Percentiles rank a stretch among this genome's conserved stretches.
Conservation (phyloP, 2,797 vertebrate species). For the Catamblyrhynchus diadema region DNA sequence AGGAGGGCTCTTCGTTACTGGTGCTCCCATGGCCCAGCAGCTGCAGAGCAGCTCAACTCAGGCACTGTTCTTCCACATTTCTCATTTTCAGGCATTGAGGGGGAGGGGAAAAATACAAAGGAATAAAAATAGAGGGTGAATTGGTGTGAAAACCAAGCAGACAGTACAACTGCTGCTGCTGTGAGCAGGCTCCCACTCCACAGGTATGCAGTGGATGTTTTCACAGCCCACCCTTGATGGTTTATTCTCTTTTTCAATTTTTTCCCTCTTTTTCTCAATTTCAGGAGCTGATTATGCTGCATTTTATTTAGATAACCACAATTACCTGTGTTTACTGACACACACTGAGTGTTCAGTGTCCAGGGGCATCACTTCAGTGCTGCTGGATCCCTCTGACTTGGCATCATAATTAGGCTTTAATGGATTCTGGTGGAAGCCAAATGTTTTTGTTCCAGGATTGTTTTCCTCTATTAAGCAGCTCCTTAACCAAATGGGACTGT, state of each 20-base stretch:
- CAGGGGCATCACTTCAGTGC: background rate
- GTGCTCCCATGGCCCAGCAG: background rate
- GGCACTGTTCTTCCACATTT: background rate
- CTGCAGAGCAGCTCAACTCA: background rate
- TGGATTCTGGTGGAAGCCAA: constrained; percentile 45
- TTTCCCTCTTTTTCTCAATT: background rate
- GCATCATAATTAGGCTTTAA: constrained; percentile 33
- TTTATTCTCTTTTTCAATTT: background rate
- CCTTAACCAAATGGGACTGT: background rate
- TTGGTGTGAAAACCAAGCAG: background rate
- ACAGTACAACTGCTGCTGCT: background rate
- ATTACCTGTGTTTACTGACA: constrained; percentile 22
- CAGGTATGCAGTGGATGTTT: background rate
- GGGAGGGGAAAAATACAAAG: background rate
- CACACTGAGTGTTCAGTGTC: background rate
- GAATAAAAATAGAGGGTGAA: background rate
- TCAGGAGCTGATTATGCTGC: background rate
- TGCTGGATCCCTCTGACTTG: background rate
- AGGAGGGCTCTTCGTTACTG: background rate
- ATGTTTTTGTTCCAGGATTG: constrained; percentile 28
- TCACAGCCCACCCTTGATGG: background rate
- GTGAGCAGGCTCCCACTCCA: background rate
- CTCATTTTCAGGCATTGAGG: background rate
- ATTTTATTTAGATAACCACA: constrained; percentile 4
- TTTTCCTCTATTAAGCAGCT: constrained; percentile 15